Percentiles rank a stretch among this genome's conserved stretches.
Conservation (phyloP, 2,797 vertebrate genomes). For the Neosilurus mollespiculum region DNA sequence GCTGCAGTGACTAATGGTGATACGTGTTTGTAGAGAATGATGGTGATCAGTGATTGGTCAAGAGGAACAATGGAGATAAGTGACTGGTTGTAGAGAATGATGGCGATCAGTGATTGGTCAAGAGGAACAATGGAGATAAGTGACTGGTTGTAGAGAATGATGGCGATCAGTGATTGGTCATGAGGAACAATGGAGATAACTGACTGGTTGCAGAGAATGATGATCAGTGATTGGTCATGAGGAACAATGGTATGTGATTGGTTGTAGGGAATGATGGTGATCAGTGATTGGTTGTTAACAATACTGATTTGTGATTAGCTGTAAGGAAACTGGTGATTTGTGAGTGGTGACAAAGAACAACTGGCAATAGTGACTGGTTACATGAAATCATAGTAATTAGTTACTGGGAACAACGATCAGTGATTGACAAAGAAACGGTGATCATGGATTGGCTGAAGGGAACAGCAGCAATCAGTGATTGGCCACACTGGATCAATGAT, state of each 20-base stretch:
- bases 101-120: neutral
- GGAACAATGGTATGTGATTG: neutral
- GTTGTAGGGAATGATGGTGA: neutral
- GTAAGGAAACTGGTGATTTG: neutral
- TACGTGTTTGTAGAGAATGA: neutral
- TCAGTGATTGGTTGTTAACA: neutral
- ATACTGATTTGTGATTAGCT: neutral
- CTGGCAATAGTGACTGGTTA: neutral
- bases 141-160: neutral
- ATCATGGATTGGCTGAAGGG: rapidly evolving
- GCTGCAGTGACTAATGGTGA: neutral
- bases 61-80: too few relatives aligned
- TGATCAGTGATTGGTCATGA: neutral
- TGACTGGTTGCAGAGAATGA: neutral
- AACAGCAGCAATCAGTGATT: neutral
- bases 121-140: neutral
- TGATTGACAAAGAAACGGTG: too few relatives aligned
- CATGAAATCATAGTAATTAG: neutral
- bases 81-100: neutral
- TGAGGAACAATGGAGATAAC: neutral
- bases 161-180: neutral
- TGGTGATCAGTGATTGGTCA: too few relatives aligned
- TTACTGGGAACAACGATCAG: too few relatives aligned
- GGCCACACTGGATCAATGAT: neutral
- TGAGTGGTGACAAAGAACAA: too few relatives aligned